Evolutionary conservation across 2,113 vertebrate genomes (phyloP).

Genomic region (Suncus etruscus): DNA sequence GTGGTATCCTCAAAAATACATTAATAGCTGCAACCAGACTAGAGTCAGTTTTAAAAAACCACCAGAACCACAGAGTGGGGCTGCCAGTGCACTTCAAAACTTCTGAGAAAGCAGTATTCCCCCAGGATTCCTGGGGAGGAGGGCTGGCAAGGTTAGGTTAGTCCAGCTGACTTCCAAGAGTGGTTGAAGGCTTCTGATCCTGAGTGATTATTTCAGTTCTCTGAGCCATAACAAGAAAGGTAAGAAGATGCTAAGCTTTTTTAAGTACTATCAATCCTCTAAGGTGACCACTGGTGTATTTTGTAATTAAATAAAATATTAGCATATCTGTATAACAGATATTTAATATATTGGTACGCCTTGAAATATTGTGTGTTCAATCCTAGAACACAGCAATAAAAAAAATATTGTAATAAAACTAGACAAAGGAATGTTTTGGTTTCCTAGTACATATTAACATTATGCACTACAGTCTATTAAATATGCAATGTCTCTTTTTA

Average conservation of each 20-base stretch:
- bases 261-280: conserved; percentile 14
- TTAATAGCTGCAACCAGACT: conserved; percentile 18
- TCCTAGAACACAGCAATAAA: not conserved
- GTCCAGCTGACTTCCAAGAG: not conserved
- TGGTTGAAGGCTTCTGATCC: too few relatives aligned
- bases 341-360: not conserved
- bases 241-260: not conserved
- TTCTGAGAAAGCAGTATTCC: not conserved
- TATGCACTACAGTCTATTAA: not conserved
- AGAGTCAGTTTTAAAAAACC: not conserved
- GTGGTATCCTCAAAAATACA: not conserved
- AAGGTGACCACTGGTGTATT: not conserved
- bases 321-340: not conserved
- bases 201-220: not conserved
- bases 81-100: conserved; percentile 15
- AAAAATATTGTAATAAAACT: not conserved
- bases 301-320: conserved; percentile 27
- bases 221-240: not conserved
- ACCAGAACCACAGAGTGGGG: not conserved
- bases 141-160: not conserved
- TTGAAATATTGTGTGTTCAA: not conserved
- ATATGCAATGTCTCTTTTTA: not conserved
- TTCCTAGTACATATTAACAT: not conserved
- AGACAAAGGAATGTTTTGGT: not conserved
- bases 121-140: not conserved